Evolutionary conservation across 2,113 vertebrate species (phyloP).

Genomic region (Gulo gulo): DNA sequence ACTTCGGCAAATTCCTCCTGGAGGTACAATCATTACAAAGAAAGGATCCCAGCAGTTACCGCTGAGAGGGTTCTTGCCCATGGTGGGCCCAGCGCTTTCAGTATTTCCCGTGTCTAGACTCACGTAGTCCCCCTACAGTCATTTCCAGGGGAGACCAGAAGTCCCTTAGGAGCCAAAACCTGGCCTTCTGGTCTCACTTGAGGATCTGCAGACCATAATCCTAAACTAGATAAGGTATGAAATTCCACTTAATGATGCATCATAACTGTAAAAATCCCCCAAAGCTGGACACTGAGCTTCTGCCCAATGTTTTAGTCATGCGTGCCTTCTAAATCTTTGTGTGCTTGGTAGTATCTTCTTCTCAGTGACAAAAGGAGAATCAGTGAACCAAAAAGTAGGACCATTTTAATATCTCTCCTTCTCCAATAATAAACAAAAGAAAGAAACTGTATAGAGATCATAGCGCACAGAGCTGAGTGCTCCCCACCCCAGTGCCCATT

Average conservation of each 20-base stretch:
- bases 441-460: background rate
- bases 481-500: background rate
- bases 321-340: background rate
- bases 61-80: background rate
- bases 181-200: background rate
- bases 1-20: background rate
- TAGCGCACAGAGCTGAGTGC: background rate
- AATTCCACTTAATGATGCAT: background rate
- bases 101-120: background rate
- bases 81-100: background rate
- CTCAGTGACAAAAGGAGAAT: background rate
- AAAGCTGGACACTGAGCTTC: background rate
- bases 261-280: background rate
- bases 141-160: background rate
- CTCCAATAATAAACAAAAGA: background rate
- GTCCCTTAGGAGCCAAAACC: background rate
- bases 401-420: background rate
- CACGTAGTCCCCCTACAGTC: no score
- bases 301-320: background rate
- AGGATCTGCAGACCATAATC: background rate
- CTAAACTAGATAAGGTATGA: background rate
- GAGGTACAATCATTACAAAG: background rate
- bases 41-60: background rate
- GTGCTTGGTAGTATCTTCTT: background rate
- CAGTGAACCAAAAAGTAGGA: background rate